These are phyloP conservation scores for Chaetoderma sp. DNA, from an alignment of 2,888 invertebrate species.

Conservation along the genomic window DNA sequence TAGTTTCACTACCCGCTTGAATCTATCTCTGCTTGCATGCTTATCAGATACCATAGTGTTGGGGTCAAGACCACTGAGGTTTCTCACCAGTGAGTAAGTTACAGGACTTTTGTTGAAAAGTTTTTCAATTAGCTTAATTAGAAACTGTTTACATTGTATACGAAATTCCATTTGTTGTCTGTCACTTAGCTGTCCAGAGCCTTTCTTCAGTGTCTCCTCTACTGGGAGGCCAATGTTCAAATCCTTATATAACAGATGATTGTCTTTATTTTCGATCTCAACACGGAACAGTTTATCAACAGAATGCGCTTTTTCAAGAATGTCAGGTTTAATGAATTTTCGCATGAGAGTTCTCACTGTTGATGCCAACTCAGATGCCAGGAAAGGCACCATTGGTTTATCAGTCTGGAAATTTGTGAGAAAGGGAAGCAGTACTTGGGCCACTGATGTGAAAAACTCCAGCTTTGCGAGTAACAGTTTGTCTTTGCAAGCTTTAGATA, in stretches of 20 bases:
- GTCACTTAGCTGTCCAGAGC: neutral
- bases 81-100: conserved; percentile 17
- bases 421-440: neutral
- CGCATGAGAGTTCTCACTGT: neutral
- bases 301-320: no score
- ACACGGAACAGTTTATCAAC: no score
- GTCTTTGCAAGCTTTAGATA: neutral
- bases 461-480: neutral
- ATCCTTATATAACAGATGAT: neutral
- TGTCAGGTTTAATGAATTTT: neutral
- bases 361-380: neutral
- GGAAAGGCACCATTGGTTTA: conserved; percentile 5
- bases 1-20: conserved; percentile 1
- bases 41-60: neutral
- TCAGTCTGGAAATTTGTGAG: conserved; percentile 1
- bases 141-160: conserved; percentile 2
- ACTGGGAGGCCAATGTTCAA: neutral
- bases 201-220: neutral
- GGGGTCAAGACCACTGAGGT: neutral
- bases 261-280: neutral
- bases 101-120: conserved; percentile 20
- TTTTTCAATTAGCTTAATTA: conserved; percentile 7
- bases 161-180: neutral
- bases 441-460: neutral
- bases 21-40: no score